phyloP scores from a whole-genome alignment of 2,797 vertebrate species.

The Pteropus rufus region DNA sequence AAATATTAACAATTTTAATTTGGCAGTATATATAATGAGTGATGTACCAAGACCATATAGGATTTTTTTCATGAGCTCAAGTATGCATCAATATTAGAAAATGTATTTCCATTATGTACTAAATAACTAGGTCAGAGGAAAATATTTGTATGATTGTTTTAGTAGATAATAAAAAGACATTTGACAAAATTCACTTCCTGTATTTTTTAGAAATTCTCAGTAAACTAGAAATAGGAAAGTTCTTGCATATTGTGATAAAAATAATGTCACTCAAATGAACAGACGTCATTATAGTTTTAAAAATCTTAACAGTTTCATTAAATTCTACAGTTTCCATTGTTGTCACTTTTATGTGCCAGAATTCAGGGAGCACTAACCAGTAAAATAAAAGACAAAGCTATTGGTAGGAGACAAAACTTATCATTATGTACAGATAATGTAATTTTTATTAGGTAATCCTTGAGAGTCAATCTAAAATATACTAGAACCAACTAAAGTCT shows the following conservation, averaged over 20 bases:
- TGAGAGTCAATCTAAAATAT: not conserved
- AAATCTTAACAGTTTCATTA: not conserved
- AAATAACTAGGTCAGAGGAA: not conserved
- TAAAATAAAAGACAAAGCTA: not conserved
- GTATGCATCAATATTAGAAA: not conserved
- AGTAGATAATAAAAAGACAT: not conserved
- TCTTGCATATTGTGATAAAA: not conserved
- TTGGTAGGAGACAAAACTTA: not conserved
- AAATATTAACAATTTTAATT: not conserved
- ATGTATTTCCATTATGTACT: not conserved
- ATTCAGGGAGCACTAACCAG: not conserved
- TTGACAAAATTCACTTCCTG: not conserved
- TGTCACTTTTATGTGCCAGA: not conserved
- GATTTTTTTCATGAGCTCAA: not conserved
- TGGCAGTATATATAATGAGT: not conserved
- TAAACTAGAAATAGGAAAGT: not conserved
- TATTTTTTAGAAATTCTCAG: not conserved
- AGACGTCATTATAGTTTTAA: not conserved
- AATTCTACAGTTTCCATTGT: not conserved
- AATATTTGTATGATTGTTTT: not conserved
- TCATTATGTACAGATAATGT: not conserved
- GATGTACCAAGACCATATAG: not conserved
- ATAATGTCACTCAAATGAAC: not conserved
- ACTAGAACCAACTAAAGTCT: not conserved
- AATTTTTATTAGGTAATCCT: not conserved